Evolutionary conservation across 2,797 vertebrate species (phyloP), one percentile per base, ranked within the genome.

Genomic region (Spheniscus humboldti): DNA sequence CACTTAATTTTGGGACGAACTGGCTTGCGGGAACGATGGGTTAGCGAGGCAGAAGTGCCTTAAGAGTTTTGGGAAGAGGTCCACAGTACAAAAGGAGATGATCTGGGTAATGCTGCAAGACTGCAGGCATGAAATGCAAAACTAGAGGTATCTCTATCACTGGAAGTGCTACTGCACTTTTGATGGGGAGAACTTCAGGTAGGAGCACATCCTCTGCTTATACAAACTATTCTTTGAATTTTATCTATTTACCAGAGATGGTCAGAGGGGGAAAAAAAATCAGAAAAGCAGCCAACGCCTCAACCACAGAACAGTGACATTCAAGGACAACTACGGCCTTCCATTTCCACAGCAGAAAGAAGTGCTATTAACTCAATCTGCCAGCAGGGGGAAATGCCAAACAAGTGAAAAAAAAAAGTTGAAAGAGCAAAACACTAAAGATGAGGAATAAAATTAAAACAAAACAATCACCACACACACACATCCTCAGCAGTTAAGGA

Each of bases 301-400:
- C 53, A 39, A 35, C 11, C 48, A 39, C 48, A 4, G 12, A 69
- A 45, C 39, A 27, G 50, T 30, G 77, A 59, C 56, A 31, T 45
- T 66, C 73, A 91, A 93, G 90, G 80, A 47, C 86, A 86, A 50
- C 52, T 50, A 13, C 0, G 5, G 85, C 72, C 87, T 89, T 74
- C 84, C 85, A 68, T 68, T 85, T 86, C 81, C 57, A 47, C 48
- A 52, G 60, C 66, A 30, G 75, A 81, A 47, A 82, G 43, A 53
- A 62, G 41, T 48, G 95, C 79, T 85, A 60, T 88, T 72, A 67
- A 48, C 37, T 14, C 80, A 7, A 28, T 13, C 37, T 41, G 89
- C 95, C 96, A 96, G 95, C 91, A 96, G 96, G 87, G 96, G 96
- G 96, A 96, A 97, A 95, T 23, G 84, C 52, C 95, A 97, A 97